Base-by-base conservation (phyloP, 1,140 invertebrate genomes). In the Ceratosolen solmsi region DNA sequence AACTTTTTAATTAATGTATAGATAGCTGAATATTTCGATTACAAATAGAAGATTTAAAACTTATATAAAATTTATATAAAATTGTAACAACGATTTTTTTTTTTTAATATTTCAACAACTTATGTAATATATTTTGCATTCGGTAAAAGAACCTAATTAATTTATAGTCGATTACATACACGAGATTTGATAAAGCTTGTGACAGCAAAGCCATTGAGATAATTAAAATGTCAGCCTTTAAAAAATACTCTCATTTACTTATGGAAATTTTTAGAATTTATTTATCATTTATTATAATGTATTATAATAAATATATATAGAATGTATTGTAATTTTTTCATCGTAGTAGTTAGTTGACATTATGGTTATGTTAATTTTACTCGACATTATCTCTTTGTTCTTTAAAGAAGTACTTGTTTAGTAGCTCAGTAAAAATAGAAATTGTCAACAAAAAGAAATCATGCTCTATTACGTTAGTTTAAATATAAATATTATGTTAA, bases 351-450 rank as follows among this genome's bases (percentile, higher is more conserved):
- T 0, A 8, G 17, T 22, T 77, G n/a, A n/a, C n/a, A n/a, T 68
- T 77, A 60, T n/a, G 65, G 25, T 51, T 51, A 25, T 65, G 27
- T 49, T 51, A 27, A 8, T 68, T 77, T 77, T 68, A 60, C 36
- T n/a, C 36, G 75, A 46, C 46, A 46, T 49, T 68, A n/a, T 22
- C 4, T 27, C 30, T 78, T 70, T 54, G 30, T 65, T 58, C 73
- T 79, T 70, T 51, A 38, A 54, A 71, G n/a, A 79, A 56, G 4
- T 38, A 15, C 33, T 79, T 70, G 49, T 79, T 70, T 46, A 70
- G 63, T 79, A 20, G 49, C 65, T 68, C 33, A 30, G 30, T 68
- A 65, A 51, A 65, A 77, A 77, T 65, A 68, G 17, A 51, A 17
- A 46, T 17, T 58, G 60, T 63, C 15, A 46, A 68, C 65, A 49